phyloP scores from a whole-genome alignment of 2,888 invertebrate species.

The Heteromurus nitidus region DNA sequence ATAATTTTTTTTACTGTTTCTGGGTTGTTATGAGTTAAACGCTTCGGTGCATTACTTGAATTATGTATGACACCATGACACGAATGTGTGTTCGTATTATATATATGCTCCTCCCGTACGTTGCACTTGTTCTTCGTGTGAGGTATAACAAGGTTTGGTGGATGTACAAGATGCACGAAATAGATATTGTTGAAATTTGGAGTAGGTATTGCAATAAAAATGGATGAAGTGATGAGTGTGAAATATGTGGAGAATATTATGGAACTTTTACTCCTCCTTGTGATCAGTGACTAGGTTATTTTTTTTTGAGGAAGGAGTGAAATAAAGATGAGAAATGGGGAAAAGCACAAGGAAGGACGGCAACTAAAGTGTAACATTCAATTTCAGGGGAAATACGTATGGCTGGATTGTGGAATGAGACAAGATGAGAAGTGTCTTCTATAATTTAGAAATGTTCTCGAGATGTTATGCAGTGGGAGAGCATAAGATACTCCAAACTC shows the following conservation, averaged over 20 bases:
- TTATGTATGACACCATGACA: neutral
- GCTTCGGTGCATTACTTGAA: neutral
- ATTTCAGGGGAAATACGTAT: no score
- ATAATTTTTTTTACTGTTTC: conserved; percentile 22
- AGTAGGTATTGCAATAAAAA: conserved; percentile 8
- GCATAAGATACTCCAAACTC: neutral
- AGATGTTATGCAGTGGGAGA: neutral
- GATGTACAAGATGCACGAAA: neutral
- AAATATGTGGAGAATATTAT: conserved; percentile 1
- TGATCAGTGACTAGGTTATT: no score
- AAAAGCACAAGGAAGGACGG: neutral
- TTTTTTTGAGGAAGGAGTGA: conserved; percentile 2
- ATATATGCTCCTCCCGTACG: neutral
- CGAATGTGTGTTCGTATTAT: neutral
- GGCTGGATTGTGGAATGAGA: neutral
- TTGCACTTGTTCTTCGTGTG: conserved; percentile 30
- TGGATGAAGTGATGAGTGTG: conserved; percentile 28
- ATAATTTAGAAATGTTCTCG: no score
- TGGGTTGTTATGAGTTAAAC: neutral
- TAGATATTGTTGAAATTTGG: conserved; percentile 4
- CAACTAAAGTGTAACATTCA: neutral
- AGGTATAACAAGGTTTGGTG: conserved; percentile 25
- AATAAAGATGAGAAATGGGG: neutral
- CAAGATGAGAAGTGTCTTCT: no score
- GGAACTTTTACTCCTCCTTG: no score